Evolutionary conservation across 2,797 vertebrate genomes (phyloP), one percentile per base, ranked within the genome.

Genomic region (Mormyrus proboscirostris): DNA sequence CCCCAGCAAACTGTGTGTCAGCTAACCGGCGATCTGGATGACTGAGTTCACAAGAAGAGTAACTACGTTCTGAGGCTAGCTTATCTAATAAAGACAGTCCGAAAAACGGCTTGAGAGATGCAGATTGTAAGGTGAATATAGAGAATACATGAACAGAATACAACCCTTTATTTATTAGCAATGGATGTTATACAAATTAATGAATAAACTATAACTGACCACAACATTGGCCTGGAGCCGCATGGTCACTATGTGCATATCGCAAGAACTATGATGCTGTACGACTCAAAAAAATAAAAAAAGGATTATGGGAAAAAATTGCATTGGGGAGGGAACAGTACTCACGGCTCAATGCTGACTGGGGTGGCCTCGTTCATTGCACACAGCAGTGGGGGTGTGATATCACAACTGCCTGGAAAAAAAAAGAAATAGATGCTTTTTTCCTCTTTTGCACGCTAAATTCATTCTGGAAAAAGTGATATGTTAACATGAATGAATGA

Each of bases 321-420:
- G 69, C 86, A 84, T 50, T 89, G 5, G 85, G 22, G 89, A 69
- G 57, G 47, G n/a, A 9, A n/a, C 14, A 88, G 88, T 93, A 99
- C 98, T 99, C 95, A 99, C 98, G 98, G 98, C 92, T 99, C 98
- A 33, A 99, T 98, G 96, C 98, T 99, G 95, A 99, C 98, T 0
- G 98, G 98, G 6, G 98, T 99, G 93, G 95, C 97, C 90, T 99
- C 98, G 25, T 96, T 96, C 93, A 99, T 97, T 29, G 97, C 97
- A 0, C 97, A 96, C 85, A 99, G 96, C 88, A 99, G 95, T 0
- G 98, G 98, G 0, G 98, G 98, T 0, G 98, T 99, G 91, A 99
- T 97, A 94, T 99, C 98, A 38, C 96, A 95, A 89, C 98, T 99
- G 94, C 97, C 98, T 99, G 91, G 59, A 94, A 10, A 51, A 41